Conservation (phyloP, 2,797 vertebrate genomes). For the Sebastes reedi region DNA sequence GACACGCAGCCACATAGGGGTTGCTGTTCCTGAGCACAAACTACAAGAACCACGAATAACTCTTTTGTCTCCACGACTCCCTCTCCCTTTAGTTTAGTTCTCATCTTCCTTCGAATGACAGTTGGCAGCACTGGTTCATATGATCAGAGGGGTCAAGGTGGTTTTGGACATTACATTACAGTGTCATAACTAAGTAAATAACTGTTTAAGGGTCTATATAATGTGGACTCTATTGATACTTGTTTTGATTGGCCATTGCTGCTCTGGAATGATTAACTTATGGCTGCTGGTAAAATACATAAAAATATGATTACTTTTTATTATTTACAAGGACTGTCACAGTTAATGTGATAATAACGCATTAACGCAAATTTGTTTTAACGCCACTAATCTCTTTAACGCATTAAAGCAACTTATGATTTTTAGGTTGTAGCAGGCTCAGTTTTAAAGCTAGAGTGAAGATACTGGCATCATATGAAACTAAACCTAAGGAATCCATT, state of each 20-base stretch:
- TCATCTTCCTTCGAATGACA: not conserved
- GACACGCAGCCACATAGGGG: slow-evolving; percentile 1
- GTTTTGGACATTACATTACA: not conserved
- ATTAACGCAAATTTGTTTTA: too few species aligned
- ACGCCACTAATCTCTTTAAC: too few species aligned
- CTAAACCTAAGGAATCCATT: too few species aligned
- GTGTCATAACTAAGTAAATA: not conserved
- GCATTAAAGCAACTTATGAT: too few species aligned
- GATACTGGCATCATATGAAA: too few species aligned
- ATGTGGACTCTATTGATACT: not conserved
- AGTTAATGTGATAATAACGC: too few species aligned
- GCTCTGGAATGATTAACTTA: not conserved
- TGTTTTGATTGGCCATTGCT: not conserved
- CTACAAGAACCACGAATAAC: not conserved
- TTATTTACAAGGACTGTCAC: too few species aligned
- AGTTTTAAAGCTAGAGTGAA: too few species aligned
- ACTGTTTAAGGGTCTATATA: not conserved
- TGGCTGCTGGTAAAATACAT: not conserved
- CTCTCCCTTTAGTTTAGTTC: not conserved
- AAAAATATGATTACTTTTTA: not conserved
- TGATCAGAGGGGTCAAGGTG: not conserved
- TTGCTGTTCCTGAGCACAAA: not conserved
- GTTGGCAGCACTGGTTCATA: not conserved
- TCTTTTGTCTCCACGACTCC: not conserved
- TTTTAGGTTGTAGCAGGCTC: too few species aligned